Evolutionary conservation across 2,888 invertebrate genomes (phyloP).

Genomic region (Chorisops tibialis): DNA sequence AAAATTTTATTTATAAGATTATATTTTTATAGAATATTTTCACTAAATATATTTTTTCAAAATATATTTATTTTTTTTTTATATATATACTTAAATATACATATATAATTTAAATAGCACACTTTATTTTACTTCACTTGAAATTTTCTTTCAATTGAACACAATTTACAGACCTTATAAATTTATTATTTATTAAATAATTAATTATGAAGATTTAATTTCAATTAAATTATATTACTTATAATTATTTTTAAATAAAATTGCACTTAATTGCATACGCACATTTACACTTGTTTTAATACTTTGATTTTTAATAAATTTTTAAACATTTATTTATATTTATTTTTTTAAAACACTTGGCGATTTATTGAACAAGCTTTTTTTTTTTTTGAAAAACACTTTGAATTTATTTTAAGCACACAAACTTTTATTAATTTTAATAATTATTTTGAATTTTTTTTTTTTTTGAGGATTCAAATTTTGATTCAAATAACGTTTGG

Average conservation of each 20-base stretch:
- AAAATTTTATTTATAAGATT: neutral
- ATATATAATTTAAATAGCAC: conserved; percentile 7
- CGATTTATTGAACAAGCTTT: neutral
- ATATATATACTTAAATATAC: neutral
- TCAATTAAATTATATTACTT: neutral
- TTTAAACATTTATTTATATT: too few relatives aligned
- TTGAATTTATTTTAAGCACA: neutral
- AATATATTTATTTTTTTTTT: conserved; percentile 16
- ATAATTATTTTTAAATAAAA: neutral
- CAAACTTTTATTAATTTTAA: neutral
- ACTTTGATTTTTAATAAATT: too few relatives aligned
- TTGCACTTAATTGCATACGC: conserved; percentile 19
- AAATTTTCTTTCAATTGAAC: conserved; percentile 11
- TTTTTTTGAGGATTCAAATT: too few relatives aligned
- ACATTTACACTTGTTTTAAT: neutral
- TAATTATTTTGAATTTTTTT: too few relatives aligned
- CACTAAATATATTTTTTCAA: conserved; percentile 13
- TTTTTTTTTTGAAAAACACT: neutral
- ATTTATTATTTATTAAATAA: neutral
- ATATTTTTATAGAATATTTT: conserved; percentile 9
- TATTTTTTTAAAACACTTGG: neutral
- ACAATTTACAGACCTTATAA: conserved; percentile 18
- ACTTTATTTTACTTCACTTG: conserved; percentile 14
- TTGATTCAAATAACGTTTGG: neutral
- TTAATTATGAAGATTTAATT: neutral